Conservation (phyloP, 2,888 invertebrate genomes). For the Drosophila crucigera region DNA sequence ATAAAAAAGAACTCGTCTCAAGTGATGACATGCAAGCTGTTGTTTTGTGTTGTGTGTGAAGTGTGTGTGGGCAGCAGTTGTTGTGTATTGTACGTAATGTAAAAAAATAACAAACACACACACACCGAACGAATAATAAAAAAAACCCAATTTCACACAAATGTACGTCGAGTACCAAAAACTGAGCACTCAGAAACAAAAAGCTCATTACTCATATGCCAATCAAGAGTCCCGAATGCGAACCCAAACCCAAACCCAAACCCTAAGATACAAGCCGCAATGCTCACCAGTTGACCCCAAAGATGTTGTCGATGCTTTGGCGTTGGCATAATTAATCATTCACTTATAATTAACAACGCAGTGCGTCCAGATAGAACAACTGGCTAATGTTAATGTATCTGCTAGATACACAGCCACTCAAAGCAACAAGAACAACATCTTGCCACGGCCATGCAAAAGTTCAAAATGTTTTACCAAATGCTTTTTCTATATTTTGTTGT, state of each 20-base stretch:
- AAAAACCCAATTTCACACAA: slow-evolving; percentile 71
- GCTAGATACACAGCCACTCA: slow-evolving; percentile 43
- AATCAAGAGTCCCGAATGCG: slow-evolving; percentile 59
- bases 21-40: slow-evolving; percentile 78
- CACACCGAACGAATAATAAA: slow-evolving; percentile 1
- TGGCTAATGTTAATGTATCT: slow-evolving; percentile 74
- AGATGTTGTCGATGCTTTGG: slow-evolving; percentile 58
- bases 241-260: slow-evolving; percentile 21
- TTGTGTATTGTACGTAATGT: slow-evolving; percentile 33
- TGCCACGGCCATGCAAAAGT: slow-evolving; percentile 46
- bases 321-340: slow-evolving; percentile 77
- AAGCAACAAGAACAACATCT: slow-evolving; percentile 28
- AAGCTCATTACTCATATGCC: slow-evolving; percentile 81
- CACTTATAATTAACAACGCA: slow-evolving; percentile 76
- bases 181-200: slow-evolving; percentile 63
- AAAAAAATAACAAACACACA: slow-evolving; percentile 20
- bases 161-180: slow-evolving; percentile 44
- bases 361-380: slow-evolving; percentile 73
- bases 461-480: slow-evolving; percentile 73
- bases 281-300: slow-evolving; percentile 50
- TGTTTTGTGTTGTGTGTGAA: slow-evolving; percentile 37
- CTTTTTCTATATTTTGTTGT: slow-evolving; percentile 39
- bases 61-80: slow-evolving; percentile 49
- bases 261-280: slow-evolving; percentile 49
- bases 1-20: slow-evolving; percentile 63